Evolutionary conservation across 2,113 vertebrate species (phyloP), one percentile per base, ranked within the genome.

Genomic region (Anarhynchus alexandrinus): DNA sequence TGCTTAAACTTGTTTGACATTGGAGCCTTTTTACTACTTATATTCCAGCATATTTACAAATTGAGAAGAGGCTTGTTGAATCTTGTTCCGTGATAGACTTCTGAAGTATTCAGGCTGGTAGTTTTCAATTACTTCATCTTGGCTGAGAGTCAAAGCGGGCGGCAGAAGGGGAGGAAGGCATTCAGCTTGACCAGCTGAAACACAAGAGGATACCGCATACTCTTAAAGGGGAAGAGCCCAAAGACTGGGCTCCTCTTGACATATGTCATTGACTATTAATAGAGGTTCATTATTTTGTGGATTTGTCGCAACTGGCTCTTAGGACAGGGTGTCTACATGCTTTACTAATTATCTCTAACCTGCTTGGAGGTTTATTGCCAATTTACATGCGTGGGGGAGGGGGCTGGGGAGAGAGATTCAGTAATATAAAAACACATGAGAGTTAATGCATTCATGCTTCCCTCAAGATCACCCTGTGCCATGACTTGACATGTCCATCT

Each of bases 341-440:
- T 95, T 96, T 94, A 59, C 96, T 98, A 97, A 98, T 98, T 98
- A 98, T 96, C 94, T 94, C 92, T 96, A 97, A 97, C 94, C 92
- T 94, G 96, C 96, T 98, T 93, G 74, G 83, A 97, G 97, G 97
- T 95, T 97, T 97, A 89, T 96, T 97, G 88, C 92, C 88, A 90
- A 90, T 98, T 97, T 96, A 74, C 95, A 95, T 98, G 94, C 74
- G 73, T 81, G 87, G 40, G 78, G 85, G 86, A 95, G 66, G 66
- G 76, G 57, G 42, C 74, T 94, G 91, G 38, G 30, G 52, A 59
- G 36, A 67, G 40, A 80, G 15, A 38, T 34, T 96, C 85, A 71
- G 91, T 88, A 90, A 64, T 88, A 84, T n/a, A 73, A 95, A 95
- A 97, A 42, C 85, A 77, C 15, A 27, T 94, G 88, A 38, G 71